Percentiles rank a stretch among this genome's conserved stretches.
Conservation (phyloP, 2,797 vertebrate species). For the Silurus aristotelis region DNA sequence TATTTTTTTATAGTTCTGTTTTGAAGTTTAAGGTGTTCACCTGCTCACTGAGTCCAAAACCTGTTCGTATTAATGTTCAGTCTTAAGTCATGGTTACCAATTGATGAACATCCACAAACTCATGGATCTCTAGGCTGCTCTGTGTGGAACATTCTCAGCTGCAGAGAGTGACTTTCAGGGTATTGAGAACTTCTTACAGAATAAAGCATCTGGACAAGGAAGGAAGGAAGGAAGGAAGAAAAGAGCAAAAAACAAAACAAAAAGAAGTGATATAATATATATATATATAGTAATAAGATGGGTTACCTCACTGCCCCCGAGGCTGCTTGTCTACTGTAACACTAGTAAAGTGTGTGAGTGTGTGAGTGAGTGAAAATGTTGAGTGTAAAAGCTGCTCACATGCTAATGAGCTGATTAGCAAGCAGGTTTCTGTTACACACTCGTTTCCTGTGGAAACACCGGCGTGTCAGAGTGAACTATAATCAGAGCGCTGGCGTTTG, state of each 20-base stretch:
- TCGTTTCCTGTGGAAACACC: background rate
- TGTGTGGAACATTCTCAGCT: background rate
- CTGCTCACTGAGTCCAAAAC: too few relatives aligned
- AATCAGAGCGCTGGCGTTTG: conserved; percentile 1
- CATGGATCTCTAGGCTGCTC: too few relatives aligned
- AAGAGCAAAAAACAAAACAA: too few relatives aligned
- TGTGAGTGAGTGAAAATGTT: too few relatives aligned
- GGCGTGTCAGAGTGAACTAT: background rate
- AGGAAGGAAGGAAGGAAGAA: too few relatives aligned
- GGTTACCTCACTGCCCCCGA: background rate
- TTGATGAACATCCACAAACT: too few relatives aligned
- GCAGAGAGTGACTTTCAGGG: background rate
- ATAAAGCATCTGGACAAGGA: background rate
- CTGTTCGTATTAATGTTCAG: too few relatives aligned
- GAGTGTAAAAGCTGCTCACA: background rate
- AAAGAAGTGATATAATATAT: too few relatives aligned
- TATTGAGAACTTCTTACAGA: background rate
- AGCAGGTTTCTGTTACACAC: background rate
- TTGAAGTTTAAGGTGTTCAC: too few relatives aligned
- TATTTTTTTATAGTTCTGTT: too few relatives aligned
- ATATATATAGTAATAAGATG: background rate
- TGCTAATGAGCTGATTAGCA: background rate
- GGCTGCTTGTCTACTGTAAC: background rate
- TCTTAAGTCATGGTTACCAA: too few relatives aligned
- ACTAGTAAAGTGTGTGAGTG: background rate